Evolutionary conservation across 2,888 invertebrate species (phyloP).

Genomic region (Pachymerium ferrugineum): DNA sequence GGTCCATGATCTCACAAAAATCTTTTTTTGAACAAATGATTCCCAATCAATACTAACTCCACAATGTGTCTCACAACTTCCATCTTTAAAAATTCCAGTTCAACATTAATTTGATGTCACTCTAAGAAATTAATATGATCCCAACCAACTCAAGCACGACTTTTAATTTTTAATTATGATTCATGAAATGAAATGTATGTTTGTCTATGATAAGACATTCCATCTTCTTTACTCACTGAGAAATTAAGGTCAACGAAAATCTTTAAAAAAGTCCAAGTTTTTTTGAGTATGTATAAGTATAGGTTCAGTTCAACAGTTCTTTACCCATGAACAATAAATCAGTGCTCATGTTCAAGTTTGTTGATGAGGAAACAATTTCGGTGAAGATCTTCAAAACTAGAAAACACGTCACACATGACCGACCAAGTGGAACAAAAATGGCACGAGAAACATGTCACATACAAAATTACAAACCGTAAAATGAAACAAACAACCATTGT

Average conservation of each 20-base stretch:
- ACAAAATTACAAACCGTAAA: neutral
- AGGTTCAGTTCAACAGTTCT: no score
- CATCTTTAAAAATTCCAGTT: no score
- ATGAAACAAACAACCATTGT: neutral
- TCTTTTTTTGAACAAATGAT: neutral
- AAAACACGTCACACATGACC: neutral
- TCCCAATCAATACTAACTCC: neutral
- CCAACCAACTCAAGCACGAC: neutral
- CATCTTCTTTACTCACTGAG: neutral
- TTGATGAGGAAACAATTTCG: no score
- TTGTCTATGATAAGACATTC: constrained; percentile 6
- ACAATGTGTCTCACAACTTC: neutral
- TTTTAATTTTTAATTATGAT: constrained; percentile 15
- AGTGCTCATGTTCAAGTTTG: no score
- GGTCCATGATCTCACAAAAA: neutral
- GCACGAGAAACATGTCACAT: neutral
- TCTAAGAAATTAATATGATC: constrained; percentile 20
- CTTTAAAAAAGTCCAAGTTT: neutral
- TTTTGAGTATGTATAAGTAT: no score
- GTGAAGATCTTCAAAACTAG: neutral
- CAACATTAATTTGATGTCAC: constrained; percentile 2
- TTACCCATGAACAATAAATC: neutral
- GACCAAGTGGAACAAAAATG: neutral
- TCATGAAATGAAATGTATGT: constrained; percentile 10
- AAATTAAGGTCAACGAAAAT: neutral